Base-by-base conservation (phyloP, 2,888 invertebrate genomes). In the Patella pellucida region DNA sequence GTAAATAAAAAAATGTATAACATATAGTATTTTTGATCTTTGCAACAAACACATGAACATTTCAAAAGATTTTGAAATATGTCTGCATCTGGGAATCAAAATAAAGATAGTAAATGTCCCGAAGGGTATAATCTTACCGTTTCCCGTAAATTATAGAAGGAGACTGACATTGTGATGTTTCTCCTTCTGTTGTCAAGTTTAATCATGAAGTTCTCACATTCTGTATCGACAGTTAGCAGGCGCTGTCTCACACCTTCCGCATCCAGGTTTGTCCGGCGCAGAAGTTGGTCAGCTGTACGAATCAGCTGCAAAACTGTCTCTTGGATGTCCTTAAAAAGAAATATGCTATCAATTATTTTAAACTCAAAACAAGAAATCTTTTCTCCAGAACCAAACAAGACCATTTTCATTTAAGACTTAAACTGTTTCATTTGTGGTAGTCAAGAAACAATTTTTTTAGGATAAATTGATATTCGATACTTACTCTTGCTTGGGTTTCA, bases 281-380 rank as follows among this genome's bases (percentile, higher is more conserved):
- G 93, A 76, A 96, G 92, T 86, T 94, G 94, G 90, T 96, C 95
- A 19, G 95, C 95, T 62, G 95, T 94, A 86, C 94, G 94, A 31
- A 95, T 94, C 84, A 95, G 94, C 90, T 94, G 95, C 72, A 96
- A 91, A 11, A 95, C 94, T 83, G 93, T 93, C 88, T 96, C 95
- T 88, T 95, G 94, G 77, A 95, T 92, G 78, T 94, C 93, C 92
- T 93, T 85, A 27, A 79, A 78, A 69, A 51, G 62, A 41, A 77
- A 72, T 2, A 19, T 5, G 23, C 7, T 41, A 9, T 41, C 9
- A 41, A 41, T 41, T 41, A 41, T 41, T 41, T 41, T 41, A 0
- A 7, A 41, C 41, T 7, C 41, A 9, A 9, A 41, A 41, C 41
- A 41, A 41, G 9, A 41, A 9, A 41, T 41, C 7, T 7, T 41